Evolutionary conservation across 2,888 invertebrate genomes (phyloP), one percentile per base, ranked within the genome.

Genomic region (Caradrina kadenii): DNA sequence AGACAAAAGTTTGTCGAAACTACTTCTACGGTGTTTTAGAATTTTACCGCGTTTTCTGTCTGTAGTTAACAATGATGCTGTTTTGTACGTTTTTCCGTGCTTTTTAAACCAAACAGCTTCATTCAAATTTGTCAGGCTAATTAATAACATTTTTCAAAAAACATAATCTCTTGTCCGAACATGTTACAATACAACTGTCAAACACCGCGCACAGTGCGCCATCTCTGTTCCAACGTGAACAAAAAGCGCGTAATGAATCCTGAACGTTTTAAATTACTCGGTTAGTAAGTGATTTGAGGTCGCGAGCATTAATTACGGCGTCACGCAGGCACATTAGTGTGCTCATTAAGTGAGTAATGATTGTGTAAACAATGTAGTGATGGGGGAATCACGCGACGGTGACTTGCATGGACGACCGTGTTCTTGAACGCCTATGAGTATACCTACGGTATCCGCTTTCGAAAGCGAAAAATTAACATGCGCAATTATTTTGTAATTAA

Each of bases 311-410:
- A 93, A 93, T 94, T 93, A 93, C 87, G 86, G 81, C 83, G 88
- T 90, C 92, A 91, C 90, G 90, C 83, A 89, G 87, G 74, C 73
- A 85, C 84, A 92, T 93, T 92, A 93, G 88, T 87, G 88, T 86
- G 79, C 89, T 93, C 91, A 93, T 93, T 94, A 93, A 90, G 84
- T 88, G 89, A 86, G 87, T 93, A 93, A 93, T 92, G 87, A 87
- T 84, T 89, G 86, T 90, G 90, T 89, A 92, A 92, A 93, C 94
- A 93, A 92, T 89, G 88, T 87, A 88, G 86, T 87, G 86, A 89
- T 88, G 89, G 88, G 87, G 93, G 92, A 93, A 93, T 91, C 93
- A 93, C 93, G 93, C 92, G 91, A 93, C 90, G 88, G 78, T 93
- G 92, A 88, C 89, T 92, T 89, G 91, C 88, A 85, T 86, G 85